phyloP scores from a whole-genome alignment of 2,888 invertebrate genomes.

The Camptogramma bilineatum region DNA sequence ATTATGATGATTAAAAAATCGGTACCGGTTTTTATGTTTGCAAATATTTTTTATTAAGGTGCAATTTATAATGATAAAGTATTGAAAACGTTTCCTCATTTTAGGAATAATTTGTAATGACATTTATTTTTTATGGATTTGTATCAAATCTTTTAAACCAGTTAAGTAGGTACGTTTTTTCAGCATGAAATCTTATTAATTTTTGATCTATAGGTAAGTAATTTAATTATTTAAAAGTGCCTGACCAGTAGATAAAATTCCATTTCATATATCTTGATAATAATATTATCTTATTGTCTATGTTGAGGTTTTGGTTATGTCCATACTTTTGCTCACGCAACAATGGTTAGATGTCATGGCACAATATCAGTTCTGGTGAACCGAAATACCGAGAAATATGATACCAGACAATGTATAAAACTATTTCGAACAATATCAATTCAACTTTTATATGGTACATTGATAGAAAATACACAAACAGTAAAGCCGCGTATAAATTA shows the following conservation, averaged over 20 bases:
- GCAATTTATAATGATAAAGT: neutral
- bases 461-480: no score
- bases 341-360: slow-evolving; percentile 40
- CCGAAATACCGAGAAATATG: slow-evolving; percentile 65
- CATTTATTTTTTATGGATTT: no score
- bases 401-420: slow-evolving; percentile 63
- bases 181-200: neutral
- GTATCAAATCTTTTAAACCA: no score
- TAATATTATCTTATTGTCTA: neutral
- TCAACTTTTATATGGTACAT: neutral
- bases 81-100: no score
- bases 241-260: no score
- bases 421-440: slow-evolving; percentile 40
- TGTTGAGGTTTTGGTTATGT: slow-evolving; percentile 41
- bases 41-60: slow-evolving; percentile 1
- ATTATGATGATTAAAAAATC: slow-evolving; percentile 21
- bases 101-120: no score
- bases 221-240: neutral
- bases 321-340: slow-evolving; percentile 53
- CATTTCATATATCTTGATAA: neutral
- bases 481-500: no score
- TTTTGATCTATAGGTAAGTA: neutral
- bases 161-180: no score
- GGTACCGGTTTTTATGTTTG: neutral
- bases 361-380: slow-evolving; percentile 51